Conservation (phyloP, 2,888 invertebrate species). For the Nymphalis c-album region DNA sequence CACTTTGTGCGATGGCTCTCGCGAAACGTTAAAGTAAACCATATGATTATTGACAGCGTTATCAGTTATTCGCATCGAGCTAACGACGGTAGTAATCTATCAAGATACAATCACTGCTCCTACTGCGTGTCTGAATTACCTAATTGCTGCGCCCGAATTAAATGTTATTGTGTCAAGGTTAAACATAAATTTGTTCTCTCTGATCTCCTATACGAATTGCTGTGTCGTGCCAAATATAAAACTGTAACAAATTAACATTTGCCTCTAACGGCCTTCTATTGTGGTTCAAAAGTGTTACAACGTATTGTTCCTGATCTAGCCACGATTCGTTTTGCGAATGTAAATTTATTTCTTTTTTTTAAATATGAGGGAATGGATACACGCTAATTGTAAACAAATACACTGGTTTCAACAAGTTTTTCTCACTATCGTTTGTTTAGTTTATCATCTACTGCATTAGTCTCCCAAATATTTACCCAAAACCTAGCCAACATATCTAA, state of each 20-base stretch:
- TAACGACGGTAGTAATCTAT: constrained; percentile 45
- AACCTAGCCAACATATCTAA: constrained; percentile 1
- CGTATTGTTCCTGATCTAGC: constrained; percentile 18
- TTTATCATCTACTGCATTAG: not conserved
- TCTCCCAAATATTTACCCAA: constrained; percentile 9
- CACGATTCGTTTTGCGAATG: constrained; percentile 4
- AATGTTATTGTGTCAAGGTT: constrained; percentile 78
- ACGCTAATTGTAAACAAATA: not conserved
- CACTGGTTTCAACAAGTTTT: not conserved
- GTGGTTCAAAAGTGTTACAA: constrained; percentile 36
- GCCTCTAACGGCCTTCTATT: constrained; percentile 44
- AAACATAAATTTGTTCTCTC: constrained; percentile 43
- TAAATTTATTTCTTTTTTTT: not conserved
- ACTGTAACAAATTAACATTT: constrained; percentile 47
- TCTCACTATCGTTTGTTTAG: not conserved
- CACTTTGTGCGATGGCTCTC: not conserved
- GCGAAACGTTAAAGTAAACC: constrained; percentile 26
- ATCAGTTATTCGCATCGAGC: constrained; percentile 36
- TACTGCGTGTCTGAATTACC: constrained; percentile 55
- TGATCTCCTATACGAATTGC: constrained; percentile 52
- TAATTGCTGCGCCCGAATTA: constrained; percentile 68
- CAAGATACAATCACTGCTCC: constrained; percentile 64
- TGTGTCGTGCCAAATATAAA: constrained; percentile 55
- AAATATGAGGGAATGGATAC: not conserved
- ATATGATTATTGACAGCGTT: constrained; percentile 34